Base-by-base conservation (phyloP, 2,888 invertebrate genomes). In the Polymixis lichenea region DNA sequence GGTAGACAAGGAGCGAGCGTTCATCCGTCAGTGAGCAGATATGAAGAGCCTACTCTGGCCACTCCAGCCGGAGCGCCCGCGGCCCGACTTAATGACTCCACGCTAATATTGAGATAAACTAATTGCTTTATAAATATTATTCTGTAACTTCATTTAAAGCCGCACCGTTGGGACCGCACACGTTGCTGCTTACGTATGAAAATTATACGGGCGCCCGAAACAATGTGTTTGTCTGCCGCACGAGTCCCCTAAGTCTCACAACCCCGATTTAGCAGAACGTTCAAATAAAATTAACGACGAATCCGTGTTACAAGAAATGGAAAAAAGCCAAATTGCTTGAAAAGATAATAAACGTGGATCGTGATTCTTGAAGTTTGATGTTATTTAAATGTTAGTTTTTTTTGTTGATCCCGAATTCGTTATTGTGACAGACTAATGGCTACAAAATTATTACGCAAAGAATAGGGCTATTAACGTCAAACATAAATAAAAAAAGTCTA, bases 81-180 rank as follows among this genome's bases (percentile, higher is more conserved):
- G 88, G 89, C 89, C 78, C 86, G 88, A 89, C 91, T 90, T 94
- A 93, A 94, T 92, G 90, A 91, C 88, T 90, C 87, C 86, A 87
- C 89, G 90, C 90, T 93, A 92, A 92, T 93, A 92, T 90, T 89
- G 87, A 93, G 94, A 94, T 94, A 94, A 95, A 94, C 91, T 93
- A 92, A 94, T 94, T 91, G 92, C 91, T 93, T 92, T 92, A 92
- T 93, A 93, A 93, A 93, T 92, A 92, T 92, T 91, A 91, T 89
- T 90, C 89, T 87, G 88, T 91, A 90, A 91, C 91, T 93, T 92
- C 89, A 92, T 93, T 87, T 92, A 91, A 86, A 85, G 80, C 86
- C 87, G 79, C 84, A 83, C 83, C 82, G 71, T 15, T 17, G 83
- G 84, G 92, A 90, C 93, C 91, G 84, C 93, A 92, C 93, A 90